phyloP scores from a whole-genome alignment of 2,797 vertebrate genomes.

The Dallia pectoralis region DNA sequence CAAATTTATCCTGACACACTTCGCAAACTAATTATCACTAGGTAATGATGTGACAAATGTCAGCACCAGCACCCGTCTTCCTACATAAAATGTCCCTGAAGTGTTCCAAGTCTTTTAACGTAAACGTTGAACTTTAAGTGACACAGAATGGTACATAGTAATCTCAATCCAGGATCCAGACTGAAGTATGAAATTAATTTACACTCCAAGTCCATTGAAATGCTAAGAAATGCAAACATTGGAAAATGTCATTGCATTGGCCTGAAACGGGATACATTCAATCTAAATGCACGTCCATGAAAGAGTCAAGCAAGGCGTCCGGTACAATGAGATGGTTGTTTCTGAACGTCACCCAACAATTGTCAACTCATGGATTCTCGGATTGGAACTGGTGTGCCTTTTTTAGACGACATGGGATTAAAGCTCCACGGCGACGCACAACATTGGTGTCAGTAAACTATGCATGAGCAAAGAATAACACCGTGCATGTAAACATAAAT shows the following conservation, averaged over 20 bases:
- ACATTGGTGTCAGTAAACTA: too few relatives aligned
- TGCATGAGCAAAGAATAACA: too few relatives aligned
- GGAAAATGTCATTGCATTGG: neutral
- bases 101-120: neutral
- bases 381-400: too few relatives aligned
- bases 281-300: neutral
- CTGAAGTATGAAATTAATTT: neutral
- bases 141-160: neutral
- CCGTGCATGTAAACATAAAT: too few relatives aligned
- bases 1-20: conserved; percentile 64
- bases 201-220: neutral
- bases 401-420: too few relatives aligned
- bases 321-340: too few relatives aligned
- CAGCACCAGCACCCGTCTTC: neutral
- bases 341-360: too few relatives aligned
- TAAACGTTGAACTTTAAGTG: neutral
- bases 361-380: too few relatives aligned
- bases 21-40: conserved; percentile 66
- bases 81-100: neutral
- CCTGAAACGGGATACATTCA: neutral
- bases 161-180: neutral
- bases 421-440: too few relatives aligned
- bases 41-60: conserved; percentile 28
- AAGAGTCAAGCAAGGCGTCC: neutral
- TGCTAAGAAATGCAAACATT: neutral